phyloP scores from a whole-genome alignment of 2,113 vertebrate genomes.

The Microcebus murinus region DNA sequence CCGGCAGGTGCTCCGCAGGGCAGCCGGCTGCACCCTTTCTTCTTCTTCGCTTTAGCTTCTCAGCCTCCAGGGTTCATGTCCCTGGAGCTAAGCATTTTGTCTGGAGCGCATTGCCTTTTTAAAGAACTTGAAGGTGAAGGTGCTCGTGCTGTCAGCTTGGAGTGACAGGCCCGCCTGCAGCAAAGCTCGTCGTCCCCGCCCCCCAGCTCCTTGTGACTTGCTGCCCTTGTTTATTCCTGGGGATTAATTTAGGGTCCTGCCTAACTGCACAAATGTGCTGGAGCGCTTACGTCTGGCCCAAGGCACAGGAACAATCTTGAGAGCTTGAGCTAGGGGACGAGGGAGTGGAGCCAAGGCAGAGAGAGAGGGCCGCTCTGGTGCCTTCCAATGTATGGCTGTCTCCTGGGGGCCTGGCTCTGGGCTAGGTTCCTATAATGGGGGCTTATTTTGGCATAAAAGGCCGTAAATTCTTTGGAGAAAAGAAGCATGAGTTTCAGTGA shows the following conservation, averaged over 20 bases:
- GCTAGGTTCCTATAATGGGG: not conserved
- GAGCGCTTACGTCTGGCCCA: not conserved
- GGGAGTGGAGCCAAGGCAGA: not conserved
- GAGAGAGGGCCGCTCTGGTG: not conserved
- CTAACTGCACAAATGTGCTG: constrained; percentile 43
- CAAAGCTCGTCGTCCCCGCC: not conserved
- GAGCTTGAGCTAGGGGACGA: not conserved
- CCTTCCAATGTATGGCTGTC: not conserved
- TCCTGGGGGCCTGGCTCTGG: not conserved
- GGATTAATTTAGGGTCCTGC: constrained; percentile 40
- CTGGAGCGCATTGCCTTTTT: constrained; percentile 76
- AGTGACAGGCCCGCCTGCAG: constrained; percentile 78
- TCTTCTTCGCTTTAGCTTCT: not conserved
- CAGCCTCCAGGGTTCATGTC: not conserved
- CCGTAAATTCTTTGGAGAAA: not conserved
- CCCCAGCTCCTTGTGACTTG: constrained; percentile 61
- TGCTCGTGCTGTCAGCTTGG: constrained; percentile 66
- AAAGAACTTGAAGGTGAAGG: constrained; percentile 68
- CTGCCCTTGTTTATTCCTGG: constrained; percentile 61
- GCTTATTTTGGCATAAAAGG: not conserved
- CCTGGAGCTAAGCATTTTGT: not conserved
- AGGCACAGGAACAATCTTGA: not conserved
- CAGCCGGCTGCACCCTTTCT: fast-evolving
- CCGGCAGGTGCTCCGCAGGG: constrained; percentile 68
- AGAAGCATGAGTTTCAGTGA: not conserved